Evolutionary conservation across 1,140 invertebrate genomes (phyloP).

Genomic region (Acyrthosiphon pisum): DNA sequence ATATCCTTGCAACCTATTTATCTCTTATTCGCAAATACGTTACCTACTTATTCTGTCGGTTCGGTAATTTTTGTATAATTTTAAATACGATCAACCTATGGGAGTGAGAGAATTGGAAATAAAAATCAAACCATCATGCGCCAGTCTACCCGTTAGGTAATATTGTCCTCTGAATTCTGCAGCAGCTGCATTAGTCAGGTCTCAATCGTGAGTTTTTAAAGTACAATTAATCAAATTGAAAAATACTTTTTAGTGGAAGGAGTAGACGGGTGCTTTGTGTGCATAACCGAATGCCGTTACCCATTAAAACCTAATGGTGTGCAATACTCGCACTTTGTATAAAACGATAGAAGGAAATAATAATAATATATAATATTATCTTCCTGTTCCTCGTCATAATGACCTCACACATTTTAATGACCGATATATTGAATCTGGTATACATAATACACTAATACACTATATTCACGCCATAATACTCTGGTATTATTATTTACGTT

Average conservation of each 20-base stretch:
- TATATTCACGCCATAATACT: not conserved
- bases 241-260: not conserved
- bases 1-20: not conserved
- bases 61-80: not conserved
- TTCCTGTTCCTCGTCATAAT: conserved; percentile 46
- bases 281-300: not conserved
- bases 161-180: not conserved
- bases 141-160: not conserved
- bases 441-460: not conserved
- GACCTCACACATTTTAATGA: not conserved
- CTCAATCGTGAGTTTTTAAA: conserved; percentile 11
- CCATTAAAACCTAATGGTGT: conserved; percentile 21
- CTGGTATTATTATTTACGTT: not conserved
- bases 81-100: not conserved
- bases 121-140: not conserved
- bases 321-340: not conserved
- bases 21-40: not conserved
- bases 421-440: conserved; percentile 33
- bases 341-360: not conserved
- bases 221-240: conserved; percentile 9
- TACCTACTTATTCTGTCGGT: not conserved
- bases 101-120: not conserved
- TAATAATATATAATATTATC: not conserved
- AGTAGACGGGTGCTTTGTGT: not conserved
- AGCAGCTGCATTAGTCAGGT: not conserved